Conservation (phyloP, 2,888 invertebrate species). For the Ctenicera cuprea region DNA sequence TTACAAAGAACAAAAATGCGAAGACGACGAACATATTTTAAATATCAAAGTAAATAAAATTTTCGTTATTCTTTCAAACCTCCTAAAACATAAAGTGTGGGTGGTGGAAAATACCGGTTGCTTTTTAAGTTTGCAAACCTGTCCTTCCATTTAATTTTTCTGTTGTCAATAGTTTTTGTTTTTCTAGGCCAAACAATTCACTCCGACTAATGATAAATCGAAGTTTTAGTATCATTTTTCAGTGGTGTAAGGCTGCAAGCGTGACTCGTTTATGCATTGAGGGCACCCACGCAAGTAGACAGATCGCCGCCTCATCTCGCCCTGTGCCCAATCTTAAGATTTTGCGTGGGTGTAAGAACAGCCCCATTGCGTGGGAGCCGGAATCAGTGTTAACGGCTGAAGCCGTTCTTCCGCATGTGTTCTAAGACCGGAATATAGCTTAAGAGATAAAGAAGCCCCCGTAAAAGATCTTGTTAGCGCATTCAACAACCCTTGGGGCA, state of each 20-base stretch:
- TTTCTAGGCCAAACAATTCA: too few species aligned
- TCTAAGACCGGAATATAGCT: constrained; percentile 1
- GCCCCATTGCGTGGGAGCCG: constrained; percentile 19
- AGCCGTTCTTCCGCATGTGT: constrained; percentile 4
- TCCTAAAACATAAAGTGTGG: too few species aligned
- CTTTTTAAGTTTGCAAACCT: too few species aligned
- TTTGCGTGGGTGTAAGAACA: constrained; percentile 40
- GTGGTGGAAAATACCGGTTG: too few species aligned
- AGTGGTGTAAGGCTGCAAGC: not conserved
- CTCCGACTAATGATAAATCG: not conserved
- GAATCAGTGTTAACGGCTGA: constrained; percentile 20
- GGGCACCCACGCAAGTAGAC: constrained; percentile 52
- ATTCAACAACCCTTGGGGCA: constrained; percentile 9
- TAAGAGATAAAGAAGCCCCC: constrained; percentile 18
- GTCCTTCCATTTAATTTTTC: too few species aligned
- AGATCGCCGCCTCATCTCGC: constrained; percentile 49
- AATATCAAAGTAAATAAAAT: too few species aligned
- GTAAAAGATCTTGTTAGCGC: constrained; percentile 19
- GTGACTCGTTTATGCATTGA: constrained; percentile 5
- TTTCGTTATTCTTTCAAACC: too few species aligned
- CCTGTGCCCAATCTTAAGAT: constrained; percentile 24
- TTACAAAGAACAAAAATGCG: too few species aligned
- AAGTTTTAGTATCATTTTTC: constrained; percentile 1
- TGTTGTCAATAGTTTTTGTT: too few species aligned
- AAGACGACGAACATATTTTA: too few species aligned